Evolutionary conservation across 2,113 vertebrate genomes (phyloP).

Genomic region (Microtus montanus): DNA sequence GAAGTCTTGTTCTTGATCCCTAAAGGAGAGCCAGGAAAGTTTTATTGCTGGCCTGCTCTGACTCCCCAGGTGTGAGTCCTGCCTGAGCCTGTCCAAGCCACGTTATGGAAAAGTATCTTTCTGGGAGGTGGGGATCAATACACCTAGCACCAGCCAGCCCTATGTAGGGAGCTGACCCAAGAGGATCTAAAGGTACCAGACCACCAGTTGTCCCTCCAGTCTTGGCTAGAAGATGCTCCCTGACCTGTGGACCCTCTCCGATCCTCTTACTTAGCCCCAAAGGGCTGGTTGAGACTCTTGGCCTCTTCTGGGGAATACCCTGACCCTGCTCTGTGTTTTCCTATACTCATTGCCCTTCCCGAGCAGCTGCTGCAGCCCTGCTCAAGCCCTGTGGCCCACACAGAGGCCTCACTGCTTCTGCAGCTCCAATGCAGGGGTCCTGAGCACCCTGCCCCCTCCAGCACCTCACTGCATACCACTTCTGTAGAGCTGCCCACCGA

Average conservation of each 20-base stretch:
- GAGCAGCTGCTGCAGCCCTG: background rate
- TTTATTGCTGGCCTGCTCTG: fast-evolving
- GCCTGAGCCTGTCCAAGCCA: fast-evolving
- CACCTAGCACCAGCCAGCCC: too few species aligned
- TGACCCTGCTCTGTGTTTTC: background rate
- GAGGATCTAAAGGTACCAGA: background rate
- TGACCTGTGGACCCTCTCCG: background rate
- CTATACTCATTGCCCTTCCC: fast-evolving
- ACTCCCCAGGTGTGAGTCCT: too few species aligned
- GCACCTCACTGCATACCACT: fast-evolving
- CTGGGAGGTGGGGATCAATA: background rate
- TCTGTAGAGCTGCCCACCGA: too few species aligned
- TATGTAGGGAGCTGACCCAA: too few species aligned
- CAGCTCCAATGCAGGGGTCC: background rate
- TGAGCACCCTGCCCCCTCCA: background rate
- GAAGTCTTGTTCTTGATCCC: background rate
- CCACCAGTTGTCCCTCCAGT: background rate
- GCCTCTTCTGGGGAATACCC: background rate
- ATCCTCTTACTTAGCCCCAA: background rate
- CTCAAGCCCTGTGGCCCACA: background rate
- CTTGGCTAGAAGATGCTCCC: background rate
- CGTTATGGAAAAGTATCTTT: background rate
- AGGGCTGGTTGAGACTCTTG: background rate
- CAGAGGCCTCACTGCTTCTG: background rate
- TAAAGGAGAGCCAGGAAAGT: fast-evolving